Evolutionary conservation across 2,113 vertebrate genomes (phyloP).

Genomic region (Tautogolabrus adspersus): DNA sequence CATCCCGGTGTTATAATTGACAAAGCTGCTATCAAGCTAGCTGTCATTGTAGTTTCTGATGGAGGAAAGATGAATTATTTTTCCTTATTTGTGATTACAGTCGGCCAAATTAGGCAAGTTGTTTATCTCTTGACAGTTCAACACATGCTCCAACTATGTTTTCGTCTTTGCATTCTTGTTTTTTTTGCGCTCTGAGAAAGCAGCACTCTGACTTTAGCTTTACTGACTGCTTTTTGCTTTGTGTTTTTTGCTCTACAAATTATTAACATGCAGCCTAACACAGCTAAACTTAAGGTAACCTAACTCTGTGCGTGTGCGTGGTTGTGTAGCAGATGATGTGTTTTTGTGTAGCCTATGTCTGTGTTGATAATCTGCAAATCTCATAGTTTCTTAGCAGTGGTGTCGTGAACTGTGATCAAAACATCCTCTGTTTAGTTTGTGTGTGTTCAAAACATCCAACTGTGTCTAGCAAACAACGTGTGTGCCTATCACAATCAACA

Average conservation of each 20-base stretch:
- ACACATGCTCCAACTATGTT: neutral
- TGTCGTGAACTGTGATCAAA: conserved; percentile 24
- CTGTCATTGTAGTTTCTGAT: neutral
- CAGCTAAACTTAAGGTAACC: conserved; percentile 75
- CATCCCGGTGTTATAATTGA: neutral
- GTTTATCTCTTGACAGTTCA: neutral
- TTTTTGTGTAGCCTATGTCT: conserved; percentile 6
- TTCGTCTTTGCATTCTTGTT: neutral
- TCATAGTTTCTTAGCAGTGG: conserved; percentile 27
- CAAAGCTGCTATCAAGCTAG: neutral
- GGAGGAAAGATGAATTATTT: neutral
- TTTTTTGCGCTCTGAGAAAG: neutral
- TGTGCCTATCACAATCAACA: conserved; percentile 14
- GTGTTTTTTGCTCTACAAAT: conserved; percentile 60
- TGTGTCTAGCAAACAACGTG: conserved; percentile 17
- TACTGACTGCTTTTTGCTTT: conserved; percentile 57
- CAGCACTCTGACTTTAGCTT: conserved; percentile 19
- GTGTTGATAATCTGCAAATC: neutral
- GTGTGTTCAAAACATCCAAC: conserved; percentile 29
- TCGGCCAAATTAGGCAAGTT: neutral
- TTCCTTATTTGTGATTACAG: neutral
- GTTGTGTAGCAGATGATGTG: conserved; percentile 5
- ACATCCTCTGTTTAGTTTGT: conserved; percentile 37
- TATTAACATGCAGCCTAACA: conserved; percentile 70
- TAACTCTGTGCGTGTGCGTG: conserved; percentile 26